Conservation (phyloP, 2,888 invertebrate genomes). For the Seira musarum region DNA sequence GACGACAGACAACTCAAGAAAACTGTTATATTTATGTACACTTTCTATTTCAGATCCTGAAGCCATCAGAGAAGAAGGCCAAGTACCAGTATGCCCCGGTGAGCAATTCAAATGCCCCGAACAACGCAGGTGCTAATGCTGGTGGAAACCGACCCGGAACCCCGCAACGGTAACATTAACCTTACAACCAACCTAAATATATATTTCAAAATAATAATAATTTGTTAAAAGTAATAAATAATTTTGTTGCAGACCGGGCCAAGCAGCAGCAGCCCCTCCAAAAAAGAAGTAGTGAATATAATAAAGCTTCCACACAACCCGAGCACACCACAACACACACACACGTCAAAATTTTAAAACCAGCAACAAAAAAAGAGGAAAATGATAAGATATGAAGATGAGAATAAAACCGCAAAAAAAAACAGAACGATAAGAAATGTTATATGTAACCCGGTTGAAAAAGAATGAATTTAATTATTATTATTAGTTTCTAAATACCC, state of each 20-base stretch:
- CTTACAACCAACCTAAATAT: too few relatives aligned
- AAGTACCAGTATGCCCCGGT: constrained; percentile 89
- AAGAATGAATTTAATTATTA: too few relatives aligned
- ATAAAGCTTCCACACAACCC: not conserved
- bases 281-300: not conserved
- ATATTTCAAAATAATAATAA: too few relatives aligned
- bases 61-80: constrained; percentile 97
- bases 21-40: not conserved
- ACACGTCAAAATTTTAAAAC: not conserved
- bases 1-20: not conserved
- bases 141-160: constrained; percentile 58
- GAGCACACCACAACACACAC: not conserved
- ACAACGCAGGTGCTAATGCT: constrained; percentile 36
- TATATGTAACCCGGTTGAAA: too few relatives aligned
- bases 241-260: not conserved
- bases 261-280: not conserved
- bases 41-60: constrained; percentile 79
- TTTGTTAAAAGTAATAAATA: too few relatives aligned
- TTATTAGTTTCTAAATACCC: too few relatives aligned
- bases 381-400: too few relatives aligned
- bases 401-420: too few relatives aligned
- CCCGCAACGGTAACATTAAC: constrained; percentile 33
- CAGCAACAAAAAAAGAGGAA: not conserved
- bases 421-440: too few relatives aligned
- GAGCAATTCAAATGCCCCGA: constrained; percentile 40